A percentile compares a stretch with the other conserved stretches of the same genome.
These are phyloP conservation scores for Eupeodes latifasciatus DNA, from an alignment of 2,888 invertebrate species.

Conservation along the genomic window DNA sequence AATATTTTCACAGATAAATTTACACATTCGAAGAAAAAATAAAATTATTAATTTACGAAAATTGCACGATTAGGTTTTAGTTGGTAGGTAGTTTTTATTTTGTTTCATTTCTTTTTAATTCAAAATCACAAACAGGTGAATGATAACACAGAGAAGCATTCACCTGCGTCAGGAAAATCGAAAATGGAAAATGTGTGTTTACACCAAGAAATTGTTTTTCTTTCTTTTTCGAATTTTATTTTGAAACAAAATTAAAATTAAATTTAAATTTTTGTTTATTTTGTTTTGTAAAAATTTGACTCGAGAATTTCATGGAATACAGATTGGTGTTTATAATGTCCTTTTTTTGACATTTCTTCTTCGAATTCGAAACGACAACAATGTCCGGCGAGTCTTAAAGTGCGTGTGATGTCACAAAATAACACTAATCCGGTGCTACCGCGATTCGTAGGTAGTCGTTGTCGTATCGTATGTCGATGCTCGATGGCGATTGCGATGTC, in stretches of 20 bases:
- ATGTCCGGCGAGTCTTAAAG: conserved; percentile 64
- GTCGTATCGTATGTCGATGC: background rate
- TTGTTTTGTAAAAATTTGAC: background rate
- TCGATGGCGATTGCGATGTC: background rate
- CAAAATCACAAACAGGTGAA: conserved; percentile 66
- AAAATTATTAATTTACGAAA: conserved; percentile 2
- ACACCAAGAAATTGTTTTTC: conserved; percentile 17
- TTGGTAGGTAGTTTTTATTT: conserved; percentile 20
- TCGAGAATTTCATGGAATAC: background rate
- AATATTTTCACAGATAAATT: conserved; percentile 33
- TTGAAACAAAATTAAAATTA: background rate
- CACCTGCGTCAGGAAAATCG: conserved; percentile 54
- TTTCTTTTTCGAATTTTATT: conserved; percentile 19
- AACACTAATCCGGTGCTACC: conserved; percentile 74
- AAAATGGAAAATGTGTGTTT: conserved; percentile 33
- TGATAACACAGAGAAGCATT: conserved; percentile 57
- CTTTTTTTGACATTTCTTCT: conserved; percentile 48
- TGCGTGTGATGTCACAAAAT: conserved; percentile 75
- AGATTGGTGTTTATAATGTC: conserved; percentile 15
- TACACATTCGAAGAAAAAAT: conserved; percentile 45
- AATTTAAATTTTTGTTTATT: conserved; percentile 7
- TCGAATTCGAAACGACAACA: conserved; percentile 50
- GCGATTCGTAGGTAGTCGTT: conserved; percentile 62
- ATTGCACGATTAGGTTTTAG: conserved; percentile 32
- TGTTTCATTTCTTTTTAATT: background rate